Evolutionary conservation across 2,797 vertebrate genomes (phyloP).

Genomic region (Artibeus jamaicensis): DNA sequence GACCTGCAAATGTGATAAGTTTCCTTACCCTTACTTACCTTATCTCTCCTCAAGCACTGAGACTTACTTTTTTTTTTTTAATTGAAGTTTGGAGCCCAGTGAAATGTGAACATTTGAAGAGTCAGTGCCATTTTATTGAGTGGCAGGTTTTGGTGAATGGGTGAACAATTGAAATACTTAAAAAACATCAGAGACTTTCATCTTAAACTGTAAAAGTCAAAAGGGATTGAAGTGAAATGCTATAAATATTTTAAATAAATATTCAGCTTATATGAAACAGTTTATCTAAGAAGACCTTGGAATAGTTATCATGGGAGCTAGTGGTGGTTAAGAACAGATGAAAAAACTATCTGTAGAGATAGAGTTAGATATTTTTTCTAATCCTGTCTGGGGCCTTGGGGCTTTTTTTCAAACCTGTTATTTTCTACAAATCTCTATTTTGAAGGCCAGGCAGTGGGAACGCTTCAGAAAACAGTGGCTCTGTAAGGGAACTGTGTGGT

Average conservation of each 20-base stretch:
- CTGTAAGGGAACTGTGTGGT: neutral
- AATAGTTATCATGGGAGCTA: neutral
- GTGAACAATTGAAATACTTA: neutral
- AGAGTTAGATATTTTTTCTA: neutral
- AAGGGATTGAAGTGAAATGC: neutral
- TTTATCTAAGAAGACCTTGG: conserved; percentile 11
- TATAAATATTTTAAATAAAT: conserved; percentile 19
- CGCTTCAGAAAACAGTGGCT: neutral
- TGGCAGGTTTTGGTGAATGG: neutral
- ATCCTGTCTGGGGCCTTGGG: neutral
- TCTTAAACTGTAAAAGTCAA: neutral
- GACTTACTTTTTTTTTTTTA: neutral
- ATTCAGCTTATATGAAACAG: neutral
- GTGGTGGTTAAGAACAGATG: neutral
- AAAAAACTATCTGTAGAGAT: conserved; percentile 5
- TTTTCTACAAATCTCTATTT: conserved; percentile 21
- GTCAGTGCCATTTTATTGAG: neutral
- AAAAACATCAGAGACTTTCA: conserved; percentile 6
- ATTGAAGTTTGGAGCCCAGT: neutral
- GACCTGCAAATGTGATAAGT: neutral
- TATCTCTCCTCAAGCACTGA: neutral
- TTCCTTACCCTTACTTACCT: neutral
- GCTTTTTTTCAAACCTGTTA: neutral
- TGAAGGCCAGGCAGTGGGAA: neutral
- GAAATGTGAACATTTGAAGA: conserved; percentile 8